Evolutionary conservation across 2,797 vertebrate species (phyloP), one percentile per base, ranked within the genome.

Genomic region (Anolis apletophallus): DNA sequence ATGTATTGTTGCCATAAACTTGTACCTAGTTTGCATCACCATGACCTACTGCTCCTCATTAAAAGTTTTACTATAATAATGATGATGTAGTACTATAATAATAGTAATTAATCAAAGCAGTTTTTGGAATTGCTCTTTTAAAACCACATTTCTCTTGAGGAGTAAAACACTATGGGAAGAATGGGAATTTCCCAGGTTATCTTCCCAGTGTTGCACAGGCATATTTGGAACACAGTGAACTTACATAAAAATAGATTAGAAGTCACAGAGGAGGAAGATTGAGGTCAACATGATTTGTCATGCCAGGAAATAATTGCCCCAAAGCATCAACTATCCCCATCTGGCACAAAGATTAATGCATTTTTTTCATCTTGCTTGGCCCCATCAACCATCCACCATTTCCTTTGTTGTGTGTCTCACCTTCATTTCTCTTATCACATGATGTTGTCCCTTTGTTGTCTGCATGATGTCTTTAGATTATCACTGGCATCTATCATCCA

Each of bases 221-320:
- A 61, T 57, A 77, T 80, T 32, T 83, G 86, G 83, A 90, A 23
- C 88, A 80, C 80, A 0, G 0, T 40, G 88, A 93, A 83, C 85
- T 91, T 88, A 85, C 89, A 73, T 52, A 4, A 1, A 32, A 84
- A 86, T 87, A 88, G 29, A 17, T 78, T 9, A 0, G 0, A 88
- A 73, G 80, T 85, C 84, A 83, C 4, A 90, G 89, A 85, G 86
- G 84, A 91, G 88, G 88, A 82, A 83, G 75, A 88, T 55, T 32
- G 19, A 40, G 10, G 23, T 55, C 57, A 36, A 0, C 89, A 91
- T 67, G 88, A 92, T 90, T 76, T 80, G 78, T 46, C 17, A 87
- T 91, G 83, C 3, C 85, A 80, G 83, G 32, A 85, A 85, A 86
- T 81, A 81, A 55, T 75, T 14, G 17, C 26, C 23, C 50, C 19